A percentile compares a stretch with the other conserved stretches of the same genome.
These are phyloP conservation scores for Halcyon leucocephala DNA, from an alignment of 2,797 vertebrate genomes.

Conservation along the genomic window DNA sequence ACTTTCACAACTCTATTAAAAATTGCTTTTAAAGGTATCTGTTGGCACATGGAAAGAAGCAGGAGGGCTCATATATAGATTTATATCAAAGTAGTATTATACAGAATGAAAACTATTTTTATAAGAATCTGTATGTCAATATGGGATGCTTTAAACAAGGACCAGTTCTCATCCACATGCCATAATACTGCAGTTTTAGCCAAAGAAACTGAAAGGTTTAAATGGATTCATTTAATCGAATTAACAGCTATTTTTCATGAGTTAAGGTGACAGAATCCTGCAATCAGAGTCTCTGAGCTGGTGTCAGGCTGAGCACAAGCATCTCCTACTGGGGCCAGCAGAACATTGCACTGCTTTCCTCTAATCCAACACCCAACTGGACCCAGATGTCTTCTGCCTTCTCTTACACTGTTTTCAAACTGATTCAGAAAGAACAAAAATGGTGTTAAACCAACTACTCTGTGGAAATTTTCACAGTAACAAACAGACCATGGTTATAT, in stretches of 20 bases:
- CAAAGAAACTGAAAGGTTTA: not conserved
- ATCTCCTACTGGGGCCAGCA: not conserved
- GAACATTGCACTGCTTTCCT: not conserved
- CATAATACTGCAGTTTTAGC: not conserved
- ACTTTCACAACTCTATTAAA: not conserved
- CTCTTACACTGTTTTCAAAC: not conserved
- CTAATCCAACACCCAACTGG: not conserved
- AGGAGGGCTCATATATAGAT: not conserved
- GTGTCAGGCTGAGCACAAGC: not conserved
- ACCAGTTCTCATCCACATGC: not conserved
- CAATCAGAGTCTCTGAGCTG: accelerated
- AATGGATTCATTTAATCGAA: not conserved
- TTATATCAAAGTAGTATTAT: not conserved
- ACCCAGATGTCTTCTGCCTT: not conserved
- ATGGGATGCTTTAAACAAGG: not conserved
- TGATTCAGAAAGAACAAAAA: not conserved
- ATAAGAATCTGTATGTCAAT: not conserved
- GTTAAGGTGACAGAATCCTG: not conserved
- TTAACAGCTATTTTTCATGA: not conserved
- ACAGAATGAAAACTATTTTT: not conserved
- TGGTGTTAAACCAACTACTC: not conserved
- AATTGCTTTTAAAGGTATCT: not conserved
- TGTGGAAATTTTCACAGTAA: not conserved
- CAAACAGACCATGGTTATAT: not conserved
- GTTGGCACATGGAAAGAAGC: not conserved